These are phyloP conservation scores for Lithosia quadra DNA, from an alignment of 2,888 invertebrate species.

Conservation along the genomic window DNA sequence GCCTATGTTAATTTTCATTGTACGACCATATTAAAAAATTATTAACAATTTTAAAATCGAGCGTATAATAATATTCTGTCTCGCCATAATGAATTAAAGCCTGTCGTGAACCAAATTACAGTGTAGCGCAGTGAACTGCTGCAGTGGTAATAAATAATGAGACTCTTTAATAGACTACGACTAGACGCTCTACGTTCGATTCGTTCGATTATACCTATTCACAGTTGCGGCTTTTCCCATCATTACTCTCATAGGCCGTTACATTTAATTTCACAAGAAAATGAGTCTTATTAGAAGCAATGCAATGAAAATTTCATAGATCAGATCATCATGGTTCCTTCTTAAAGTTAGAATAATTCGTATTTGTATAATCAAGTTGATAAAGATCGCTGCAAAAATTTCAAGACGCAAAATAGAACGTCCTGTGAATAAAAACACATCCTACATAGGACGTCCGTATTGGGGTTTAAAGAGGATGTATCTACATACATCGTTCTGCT, in stretches of 20 bases:
- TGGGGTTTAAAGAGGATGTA: background rate
- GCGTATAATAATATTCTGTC: constrained; percentile 37
- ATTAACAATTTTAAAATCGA: constrained; percentile 39
- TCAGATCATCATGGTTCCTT: background rate
- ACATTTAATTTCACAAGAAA: background rate
- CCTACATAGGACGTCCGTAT: constrained; percentile 4
- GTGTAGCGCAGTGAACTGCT: constrained; percentile 56
- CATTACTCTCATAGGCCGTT: constrained; percentile 32
- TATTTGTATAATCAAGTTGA: background rate
- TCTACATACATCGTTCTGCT: background rate
- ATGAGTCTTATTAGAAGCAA: background rate
- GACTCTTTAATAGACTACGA: constrained; percentile 53
- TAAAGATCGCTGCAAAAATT: background rate
- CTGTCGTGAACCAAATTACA: constrained; percentile 59
- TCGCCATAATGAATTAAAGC: constrained; percentile 53
- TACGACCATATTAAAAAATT: constrained; percentile 49
- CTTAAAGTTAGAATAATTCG: background rate
- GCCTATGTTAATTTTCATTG: constrained; percentile 47
- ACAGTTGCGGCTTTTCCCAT: constrained; percentile 65
- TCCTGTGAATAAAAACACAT: background rate
- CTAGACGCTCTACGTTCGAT: constrained; percentile 41
- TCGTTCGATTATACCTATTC: constrained; percentile 44
- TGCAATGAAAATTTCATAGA: background rate
- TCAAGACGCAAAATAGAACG: background rate
- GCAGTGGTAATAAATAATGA: constrained; percentile 64